Evolutionary conservation across 2,797 vertebrate species (phyloP), one percentile per base, ranked within the genome.

Genomic region (Ambastaia sidthimunki): DNA sequence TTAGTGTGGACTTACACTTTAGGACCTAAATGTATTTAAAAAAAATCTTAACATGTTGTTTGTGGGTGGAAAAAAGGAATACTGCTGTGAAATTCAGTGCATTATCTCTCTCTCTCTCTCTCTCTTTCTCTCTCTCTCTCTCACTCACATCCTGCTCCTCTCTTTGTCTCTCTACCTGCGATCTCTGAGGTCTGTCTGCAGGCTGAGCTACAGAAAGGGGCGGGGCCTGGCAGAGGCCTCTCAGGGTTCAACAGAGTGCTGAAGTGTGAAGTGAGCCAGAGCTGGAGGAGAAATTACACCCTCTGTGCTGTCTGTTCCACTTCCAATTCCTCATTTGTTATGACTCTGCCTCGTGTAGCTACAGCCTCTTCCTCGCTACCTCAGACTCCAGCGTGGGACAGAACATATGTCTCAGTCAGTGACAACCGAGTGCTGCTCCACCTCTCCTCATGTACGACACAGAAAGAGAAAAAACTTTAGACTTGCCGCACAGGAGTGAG

Each of bases 241-340:
- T 59, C 68, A 54, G 34, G 68, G 67, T 81, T 76, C 63, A 23
- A 65, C 19, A 21, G 13, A 59, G 66, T 60, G 70, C 69, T 80
- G 78, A 83, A 78, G 52, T 78, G 52, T 76, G 71, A 71, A 69
- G 74, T 67, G 66, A 80, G 70, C 62, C 52, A 70, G 68, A 71
- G 57, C 48, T 34, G 47, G 60, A 65, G 67, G 19, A 85, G 74
- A 63, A 76, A 75, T 81, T 60, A 67, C 62, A 48, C 47, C 52
- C 34, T 57, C 63, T 74, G 62, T 73, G 28, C 77, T 79, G 68
- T 68, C 80, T 80, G 62, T 76, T 74, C 60, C 37, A 28, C 68
- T 76, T 74, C 44, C 62, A 79, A 25, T 11, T 50, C n/a, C 63
- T 76, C 71, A 80, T 77, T 84, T 85, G 73, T 80, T 83, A 82